phyloP scores from a whole-genome alignment of 1,140 invertebrate species.

The Andrena cerasifolii region DNA sequence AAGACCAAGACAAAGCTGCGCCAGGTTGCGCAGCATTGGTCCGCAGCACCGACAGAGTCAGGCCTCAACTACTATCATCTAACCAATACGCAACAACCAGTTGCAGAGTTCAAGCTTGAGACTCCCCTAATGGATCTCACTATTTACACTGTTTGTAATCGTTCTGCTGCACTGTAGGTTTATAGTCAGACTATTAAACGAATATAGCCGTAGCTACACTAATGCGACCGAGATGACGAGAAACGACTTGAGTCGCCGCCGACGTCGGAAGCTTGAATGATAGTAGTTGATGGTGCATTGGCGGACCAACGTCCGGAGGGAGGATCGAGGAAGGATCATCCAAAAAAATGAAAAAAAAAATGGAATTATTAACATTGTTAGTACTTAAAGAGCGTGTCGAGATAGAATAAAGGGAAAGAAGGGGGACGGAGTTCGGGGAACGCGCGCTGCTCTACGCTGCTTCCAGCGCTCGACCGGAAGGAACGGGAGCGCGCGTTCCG shows the following conservation, averaged over 20 bases:
- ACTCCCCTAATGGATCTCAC: neutral
- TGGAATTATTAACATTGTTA: conserved; percentile 56
- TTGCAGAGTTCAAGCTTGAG: neutral
- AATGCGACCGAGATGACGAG: neutral
- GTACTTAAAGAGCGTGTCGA: conserved; percentile 70
- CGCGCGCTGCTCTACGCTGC: neutral
- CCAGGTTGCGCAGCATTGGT: neutral
- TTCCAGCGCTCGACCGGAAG: neutral
- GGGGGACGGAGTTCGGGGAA: conserved; percentile 1
- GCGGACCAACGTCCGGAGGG: neutral
- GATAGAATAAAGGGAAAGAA: conserved; percentile 34
- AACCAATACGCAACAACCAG: neutral
- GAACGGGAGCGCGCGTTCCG: neutral
- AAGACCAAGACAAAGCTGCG: neutral
- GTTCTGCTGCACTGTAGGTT: neutral
- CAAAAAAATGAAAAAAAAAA: conserved; percentile 6
- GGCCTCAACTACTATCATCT: conserved; percentile 26
- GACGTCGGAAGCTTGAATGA: neutral
- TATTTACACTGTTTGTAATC: neutral
- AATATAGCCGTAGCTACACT: neutral
- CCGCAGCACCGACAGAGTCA: conserved; percentile 16
- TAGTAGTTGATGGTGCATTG: conserved; percentile 13
- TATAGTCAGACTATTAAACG: neutral
- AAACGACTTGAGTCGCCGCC: neutral
- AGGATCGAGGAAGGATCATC: conserved; percentile 17